Conservation (phyloP, 37 sponge, comb jelly and placozoan species). For the Chondrosia reniformis region DNA sequence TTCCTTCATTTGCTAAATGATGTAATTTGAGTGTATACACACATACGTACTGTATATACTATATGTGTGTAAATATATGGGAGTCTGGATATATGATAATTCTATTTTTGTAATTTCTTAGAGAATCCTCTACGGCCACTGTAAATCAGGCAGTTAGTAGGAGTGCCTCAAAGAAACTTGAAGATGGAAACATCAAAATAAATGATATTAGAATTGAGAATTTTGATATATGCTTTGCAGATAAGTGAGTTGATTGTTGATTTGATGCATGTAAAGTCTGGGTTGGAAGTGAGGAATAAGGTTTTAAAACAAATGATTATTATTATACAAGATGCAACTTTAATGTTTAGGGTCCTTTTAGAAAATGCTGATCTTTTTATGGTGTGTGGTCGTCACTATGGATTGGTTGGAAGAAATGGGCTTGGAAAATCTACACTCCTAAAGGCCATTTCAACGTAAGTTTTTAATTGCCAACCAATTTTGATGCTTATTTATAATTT, state of each 20-base stretch:
- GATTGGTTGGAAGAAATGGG: conserved; percentile 91
- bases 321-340: not conserved
- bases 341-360: conserved; percentile 40
- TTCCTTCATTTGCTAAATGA: no score
- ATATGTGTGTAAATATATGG: no score
- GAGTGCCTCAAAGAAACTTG: not conserved
- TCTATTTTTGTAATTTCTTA: no score
- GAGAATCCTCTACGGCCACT: conserved; percentile 7
- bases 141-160: conserved; percentile 10
- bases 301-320: no score
- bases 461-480: no score
- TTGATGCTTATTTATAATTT: no score
- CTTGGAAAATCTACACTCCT: conserved; percentile 82
- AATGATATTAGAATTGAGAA: conserved; percentile 70
- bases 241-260: conserved; percentile 24
- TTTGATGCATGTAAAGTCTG: not conserved
- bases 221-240: conserved; percentile 72
- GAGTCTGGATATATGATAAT: no score
- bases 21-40: no score
- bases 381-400: conserved; percentile 60
- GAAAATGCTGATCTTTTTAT: conserved; percentile 45
- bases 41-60: no score
- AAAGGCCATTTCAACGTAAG: conserved; percentile 52
- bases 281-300: no score
- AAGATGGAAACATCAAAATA: conserved; percentile 15